Conservation (phyloP, 1,140 invertebrate genomes). For the Chlorops oryzae region DNA sequence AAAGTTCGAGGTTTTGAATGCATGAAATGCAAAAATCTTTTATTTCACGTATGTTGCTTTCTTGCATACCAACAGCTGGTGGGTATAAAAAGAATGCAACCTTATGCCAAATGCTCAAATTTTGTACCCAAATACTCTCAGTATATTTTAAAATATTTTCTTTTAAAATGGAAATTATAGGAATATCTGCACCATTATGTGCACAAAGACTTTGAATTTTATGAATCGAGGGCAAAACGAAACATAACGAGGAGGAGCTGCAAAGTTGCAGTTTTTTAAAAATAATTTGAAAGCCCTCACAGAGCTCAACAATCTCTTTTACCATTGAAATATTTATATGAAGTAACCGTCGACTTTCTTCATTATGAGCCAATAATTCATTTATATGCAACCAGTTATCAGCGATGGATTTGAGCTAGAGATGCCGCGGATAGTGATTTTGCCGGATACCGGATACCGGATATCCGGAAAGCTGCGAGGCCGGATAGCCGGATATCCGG, state of each 20-base stretch:
- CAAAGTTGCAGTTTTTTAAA: background rate
- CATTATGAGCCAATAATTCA: background rate
- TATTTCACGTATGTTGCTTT: background rate
- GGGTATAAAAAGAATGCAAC: slow-evolving; percentile 1
- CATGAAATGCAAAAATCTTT: slow-evolving; percentile 2
- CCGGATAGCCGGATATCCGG: too few species aligned
- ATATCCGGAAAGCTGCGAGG: too few species aligned
- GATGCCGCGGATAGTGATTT: too few species aligned
- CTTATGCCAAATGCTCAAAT: background rate
- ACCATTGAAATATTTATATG: too few species aligned
- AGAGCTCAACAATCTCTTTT: too few species aligned
- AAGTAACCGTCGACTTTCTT: background rate
- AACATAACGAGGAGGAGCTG: background rate
- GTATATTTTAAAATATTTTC: too few species aligned
- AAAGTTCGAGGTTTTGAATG: too few species aligned
- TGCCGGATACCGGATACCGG: too few species aligned
- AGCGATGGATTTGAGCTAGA: background rate
- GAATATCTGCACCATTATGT: background rate
- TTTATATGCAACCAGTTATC: background rate
- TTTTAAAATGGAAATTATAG: too few species aligned
- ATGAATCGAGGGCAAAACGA: background rate
- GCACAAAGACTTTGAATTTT: slow-evolving; percentile 1
- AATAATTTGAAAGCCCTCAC: background rate
- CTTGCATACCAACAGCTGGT: background rate
- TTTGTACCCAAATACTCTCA: too few species aligned